These are phyloP conservation scores for Gopherus evgoodei DNA, from an alignment of 2,113 vertebrate species.

Conservation along the genomic window DNA sequence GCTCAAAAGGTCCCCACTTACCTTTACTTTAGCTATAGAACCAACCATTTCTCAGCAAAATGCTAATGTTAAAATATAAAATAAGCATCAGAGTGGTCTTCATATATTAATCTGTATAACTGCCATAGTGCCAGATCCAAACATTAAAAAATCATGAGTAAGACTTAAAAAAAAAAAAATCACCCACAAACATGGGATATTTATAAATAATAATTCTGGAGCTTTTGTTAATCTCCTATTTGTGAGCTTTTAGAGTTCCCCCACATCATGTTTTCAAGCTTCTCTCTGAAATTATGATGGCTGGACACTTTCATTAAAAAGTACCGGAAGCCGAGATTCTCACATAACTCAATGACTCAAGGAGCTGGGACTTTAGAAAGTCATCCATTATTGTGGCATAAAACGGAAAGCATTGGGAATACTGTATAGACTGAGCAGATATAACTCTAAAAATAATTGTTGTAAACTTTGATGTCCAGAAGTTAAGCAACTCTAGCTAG, in stretches of 20 bases:
- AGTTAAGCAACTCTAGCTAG: neutral
- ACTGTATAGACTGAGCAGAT: neutral
- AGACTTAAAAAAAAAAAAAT: neutral
- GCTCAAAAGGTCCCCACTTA: neutral
- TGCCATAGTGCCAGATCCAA: neutral
- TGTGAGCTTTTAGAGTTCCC: neutral
- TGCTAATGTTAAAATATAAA: neutral
- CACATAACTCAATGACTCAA: neutral
- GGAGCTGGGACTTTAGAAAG: neutral
- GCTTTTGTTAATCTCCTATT: neutral
- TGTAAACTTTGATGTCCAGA: neutral
- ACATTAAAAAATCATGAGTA: neutral
- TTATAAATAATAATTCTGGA: neutral
- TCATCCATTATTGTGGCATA: neutral
- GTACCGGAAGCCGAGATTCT: neutral
- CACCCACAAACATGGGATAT: neutral
- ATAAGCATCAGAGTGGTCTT: constrained; percentile 10
- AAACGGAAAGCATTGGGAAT: neutral
- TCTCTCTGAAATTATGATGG: neutral
- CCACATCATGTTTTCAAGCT: neutral
- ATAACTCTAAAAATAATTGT: neutral
- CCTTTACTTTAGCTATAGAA: neutral
- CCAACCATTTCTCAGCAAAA: neutral
- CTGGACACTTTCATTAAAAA: neutral
- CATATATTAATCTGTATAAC: neutral